These are phyloP conservation scores for Lymantria dispar DNA, from an alignment of 2,888 invertebrate species.

Conservation along the genomic window DNA sequence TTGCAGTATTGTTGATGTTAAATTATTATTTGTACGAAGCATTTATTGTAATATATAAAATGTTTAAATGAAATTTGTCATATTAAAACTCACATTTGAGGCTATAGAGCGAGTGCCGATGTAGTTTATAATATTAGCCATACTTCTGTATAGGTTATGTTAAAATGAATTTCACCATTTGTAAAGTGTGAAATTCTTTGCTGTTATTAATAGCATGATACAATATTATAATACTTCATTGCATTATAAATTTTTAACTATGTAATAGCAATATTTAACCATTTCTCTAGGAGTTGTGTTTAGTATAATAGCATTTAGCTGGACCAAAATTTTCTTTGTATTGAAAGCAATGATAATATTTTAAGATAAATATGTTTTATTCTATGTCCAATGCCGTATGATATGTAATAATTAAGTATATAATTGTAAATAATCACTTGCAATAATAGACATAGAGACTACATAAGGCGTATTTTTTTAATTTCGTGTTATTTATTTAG, in stretches of 20 bases:
- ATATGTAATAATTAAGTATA: conserved; percentile 24
- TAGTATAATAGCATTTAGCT: conserved; percentile 77
- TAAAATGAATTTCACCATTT: conserved; percentile 36
- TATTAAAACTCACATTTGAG: conserved; percentile 23
- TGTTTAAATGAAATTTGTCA: conserved; percentile 20
- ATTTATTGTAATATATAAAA: conserved; percentile 31
- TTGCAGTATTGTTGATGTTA: conserved; percentile 28
- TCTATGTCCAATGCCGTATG: conserved; percentile 64
- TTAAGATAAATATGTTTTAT: conserved; percentile 59
- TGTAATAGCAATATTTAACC: conserved; percentile 65
- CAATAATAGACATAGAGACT: conserved; percentile 74
- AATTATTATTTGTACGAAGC: conserved; percentile 26
- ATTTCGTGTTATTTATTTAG: conserved; percentile 70
- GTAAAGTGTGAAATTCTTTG: conserved; percentile 40
- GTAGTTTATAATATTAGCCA: conserved; percentile 23
- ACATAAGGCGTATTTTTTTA: conserved; percentile 57
- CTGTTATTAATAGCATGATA: conserved; percentile 45
- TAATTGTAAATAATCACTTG: conserved; percentile 70
- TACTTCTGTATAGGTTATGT: conserved; percentile 32
- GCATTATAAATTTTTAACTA: conserved; percentile 56
- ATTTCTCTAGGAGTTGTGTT: conserved; percentile 70
- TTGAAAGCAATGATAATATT: conserved; percentile 61
- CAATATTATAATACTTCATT: conserved; percentile 36
- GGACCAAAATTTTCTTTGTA: conserved; percentile 80
- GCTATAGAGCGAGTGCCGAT: conserved; percentile 27